Evolutionary conservation across 1,140 invertebrate genomes (phyloP).

Genomic region (Trichonephila inaurata): DNA sequence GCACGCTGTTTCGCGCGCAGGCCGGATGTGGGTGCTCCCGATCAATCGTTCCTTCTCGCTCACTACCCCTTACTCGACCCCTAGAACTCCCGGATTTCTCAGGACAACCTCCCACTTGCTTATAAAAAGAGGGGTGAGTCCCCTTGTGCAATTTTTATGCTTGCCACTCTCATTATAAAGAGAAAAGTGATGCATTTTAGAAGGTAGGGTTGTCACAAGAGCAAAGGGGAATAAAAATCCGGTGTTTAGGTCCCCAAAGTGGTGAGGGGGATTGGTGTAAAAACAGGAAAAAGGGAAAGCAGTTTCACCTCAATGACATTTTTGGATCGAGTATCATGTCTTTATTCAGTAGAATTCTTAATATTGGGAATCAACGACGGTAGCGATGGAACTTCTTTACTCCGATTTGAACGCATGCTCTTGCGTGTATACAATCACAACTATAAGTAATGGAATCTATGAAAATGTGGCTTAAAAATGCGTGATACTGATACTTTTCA

Average conservation of each 20-base stretch:
- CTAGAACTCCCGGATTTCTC: conserved; percentile 1
- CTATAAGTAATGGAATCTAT: too few species aligned
- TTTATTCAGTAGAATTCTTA: too few species aligned
- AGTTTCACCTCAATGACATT: too few species aligned
- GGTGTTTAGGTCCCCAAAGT: not conserved
- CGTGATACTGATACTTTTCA: too few species aligned
- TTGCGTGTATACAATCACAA: too few species aligned
- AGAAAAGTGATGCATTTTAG: not conserved
- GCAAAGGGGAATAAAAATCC: not conserved
- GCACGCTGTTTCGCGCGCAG: conserved; percentile 35
- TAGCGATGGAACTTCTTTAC: too few species aligned
- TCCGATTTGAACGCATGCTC: too few species aligned
- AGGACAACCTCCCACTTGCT: not conserved
- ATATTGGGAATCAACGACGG: too few species aligned
- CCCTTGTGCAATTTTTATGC: not conserved
- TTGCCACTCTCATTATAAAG: not conserved
- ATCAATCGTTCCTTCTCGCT: conserved; percentile 1
- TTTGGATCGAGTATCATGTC: too few species aligned
- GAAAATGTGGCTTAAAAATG: too few species aligned
- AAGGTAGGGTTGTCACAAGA: not conserved
- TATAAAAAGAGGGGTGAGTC: not conserved
- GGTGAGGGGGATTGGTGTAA: too few species aligned
- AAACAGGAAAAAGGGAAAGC: too few species aligned
- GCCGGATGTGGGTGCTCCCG: not conserved
- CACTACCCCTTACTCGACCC: conserved; percentile 4